A percentile compares a stretch with the other conserved stretches of the same genome.
phyloP scores from a whole-genome alignment of 2,888 invertebrate genomes.

The Pollenia labialis region DNA sequence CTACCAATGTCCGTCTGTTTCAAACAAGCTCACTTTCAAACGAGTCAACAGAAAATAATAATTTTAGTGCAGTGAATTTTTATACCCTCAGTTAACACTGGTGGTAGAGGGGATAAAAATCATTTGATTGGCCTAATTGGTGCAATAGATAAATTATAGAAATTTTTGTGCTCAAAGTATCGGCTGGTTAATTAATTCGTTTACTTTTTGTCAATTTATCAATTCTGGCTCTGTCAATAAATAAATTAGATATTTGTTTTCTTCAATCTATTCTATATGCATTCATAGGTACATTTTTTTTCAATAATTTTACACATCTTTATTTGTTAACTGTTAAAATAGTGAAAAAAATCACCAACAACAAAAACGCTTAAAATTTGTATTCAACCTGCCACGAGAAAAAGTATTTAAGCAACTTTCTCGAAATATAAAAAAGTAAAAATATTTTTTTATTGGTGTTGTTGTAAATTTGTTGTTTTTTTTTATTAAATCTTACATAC shows the following conservation, averaged over 20 bases:
- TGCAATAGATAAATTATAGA: conserved; percentile 1
- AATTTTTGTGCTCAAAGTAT: neutral
- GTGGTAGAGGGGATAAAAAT: too few relatives aligned
- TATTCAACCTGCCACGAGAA: conserved; percentile 64
- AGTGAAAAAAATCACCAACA: neutral
- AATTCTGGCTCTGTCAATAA: neutral
- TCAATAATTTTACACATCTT: conserved; percentile 27
- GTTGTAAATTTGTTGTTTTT: neutral
- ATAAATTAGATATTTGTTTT: neutral
- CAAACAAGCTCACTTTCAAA: too few relatives aligned
- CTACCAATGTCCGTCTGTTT: too few relatives aligned
- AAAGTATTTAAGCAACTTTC: conserved; percentile 70
- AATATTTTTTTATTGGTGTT: conserved; percentile 34
- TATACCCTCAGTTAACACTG: too few relatives aligned
- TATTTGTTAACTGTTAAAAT: conserved; percentile 10
- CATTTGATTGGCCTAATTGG: conserved; percentile 8
- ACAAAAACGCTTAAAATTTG: conserved; percentile 55
- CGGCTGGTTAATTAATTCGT: neutral
- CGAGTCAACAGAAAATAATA: too few relatives aligned
- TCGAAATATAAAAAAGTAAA: conserved; percentile 56
- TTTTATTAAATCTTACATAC: conserved; percentile 48
- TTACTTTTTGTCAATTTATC: conserved; percentile 13
- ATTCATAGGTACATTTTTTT: neutral
- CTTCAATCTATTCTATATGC: neutral
- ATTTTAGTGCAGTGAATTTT: too few relatives aligned